These are phyloP conservation scores for Dendrocincla tyrannina DNA, from an alignment of 2,797 vertebrate species.

Conservation along the genomic window DNA sequence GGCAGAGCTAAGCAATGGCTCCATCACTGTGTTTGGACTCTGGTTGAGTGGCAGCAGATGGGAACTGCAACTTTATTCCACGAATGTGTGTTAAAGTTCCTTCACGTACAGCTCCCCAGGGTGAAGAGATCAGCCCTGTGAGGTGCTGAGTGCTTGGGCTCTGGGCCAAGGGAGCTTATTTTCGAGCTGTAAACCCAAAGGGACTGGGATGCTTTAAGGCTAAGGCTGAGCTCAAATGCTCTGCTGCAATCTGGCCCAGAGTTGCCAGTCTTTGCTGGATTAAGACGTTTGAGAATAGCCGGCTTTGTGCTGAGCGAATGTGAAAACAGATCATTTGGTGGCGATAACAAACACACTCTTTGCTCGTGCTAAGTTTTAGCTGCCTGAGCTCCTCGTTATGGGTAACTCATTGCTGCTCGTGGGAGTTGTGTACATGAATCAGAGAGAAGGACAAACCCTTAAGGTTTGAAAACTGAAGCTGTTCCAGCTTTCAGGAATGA, in stretches of 20 bases:
- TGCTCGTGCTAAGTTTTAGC: background rate
- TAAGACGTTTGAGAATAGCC: background rate
- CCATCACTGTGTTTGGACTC: background rate
- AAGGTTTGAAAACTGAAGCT: background rate
- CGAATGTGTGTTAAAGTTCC: background rate
- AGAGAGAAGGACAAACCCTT: slow-evolving; percentile 16
- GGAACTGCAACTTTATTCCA: background rate
- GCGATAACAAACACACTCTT: background rate
- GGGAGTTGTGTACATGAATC: slow-evolving; percentile 23
- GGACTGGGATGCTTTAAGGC: background rate
- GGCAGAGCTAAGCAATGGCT: background rate
- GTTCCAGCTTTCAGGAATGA: slow-evolving; percentile 8
- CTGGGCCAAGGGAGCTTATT: background rate
- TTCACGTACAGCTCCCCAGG: background rate
- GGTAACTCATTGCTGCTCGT: background rate
- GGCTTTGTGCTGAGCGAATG: background rate
- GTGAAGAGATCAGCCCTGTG: background rate
- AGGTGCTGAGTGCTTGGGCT: slow-evolving; percentile 7
- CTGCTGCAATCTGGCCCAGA: background rate
- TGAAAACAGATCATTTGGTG: background rate
- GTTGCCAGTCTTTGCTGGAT: background rate
- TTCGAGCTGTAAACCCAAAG: background rate
- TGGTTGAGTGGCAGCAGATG: background rate
- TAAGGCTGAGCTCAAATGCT: background rate
- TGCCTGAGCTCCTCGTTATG: background rate